Evolutionary conservation across 2,888 invertebrate species (phyloP), one percentile per base, ranked within the genome.

Genomic region (Galerucella pusilla): DNA sequence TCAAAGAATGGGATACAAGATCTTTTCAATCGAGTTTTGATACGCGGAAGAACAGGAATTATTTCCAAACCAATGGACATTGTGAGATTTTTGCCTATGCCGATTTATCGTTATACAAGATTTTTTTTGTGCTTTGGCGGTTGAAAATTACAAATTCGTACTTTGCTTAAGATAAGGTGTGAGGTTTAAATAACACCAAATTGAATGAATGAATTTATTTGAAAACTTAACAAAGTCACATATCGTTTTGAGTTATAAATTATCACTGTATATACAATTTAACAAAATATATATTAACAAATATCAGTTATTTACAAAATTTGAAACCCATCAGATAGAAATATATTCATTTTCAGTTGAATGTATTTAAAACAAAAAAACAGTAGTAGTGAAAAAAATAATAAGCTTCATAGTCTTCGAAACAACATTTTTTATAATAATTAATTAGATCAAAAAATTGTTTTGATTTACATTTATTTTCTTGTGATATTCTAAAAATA

Each of bases 31-130:
- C 71, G 71, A 54, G 71, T 71, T 71, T 65, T 71, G 71, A 71
- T 71, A 71, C 25, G 71, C 71, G 71, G 71, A 71, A 71, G 71
- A 71, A 71, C 71, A 57, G 71, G 71, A 71, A 71, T 71, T 71
- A 71, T 65, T 71, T 71, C 57, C 71, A 59, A 57, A 45, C 71
- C 65, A 66, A 65, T 71, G 71, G 71, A 71, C 71, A 71, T 71
- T 71, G 71, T 71, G 71, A 66, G 65, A 66, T 71, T 71, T 71
- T 71, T 63, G 57, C 57, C 42, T 54, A 68, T 57, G 68, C 57
- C 46, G 59, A 68, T 60, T 68, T 68, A 68, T 68, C 59, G 59
- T 35, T 25, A 20, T 20, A 68, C 20, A 25, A 68, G 14, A 25
- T 25, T 42, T 42, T 68, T 68, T 57, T 57, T 16, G 11, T 64